phyloP scores from a whole-genome alignment of 2,113 vertebrate genomes.

The Siniperca knerii region DNA sequence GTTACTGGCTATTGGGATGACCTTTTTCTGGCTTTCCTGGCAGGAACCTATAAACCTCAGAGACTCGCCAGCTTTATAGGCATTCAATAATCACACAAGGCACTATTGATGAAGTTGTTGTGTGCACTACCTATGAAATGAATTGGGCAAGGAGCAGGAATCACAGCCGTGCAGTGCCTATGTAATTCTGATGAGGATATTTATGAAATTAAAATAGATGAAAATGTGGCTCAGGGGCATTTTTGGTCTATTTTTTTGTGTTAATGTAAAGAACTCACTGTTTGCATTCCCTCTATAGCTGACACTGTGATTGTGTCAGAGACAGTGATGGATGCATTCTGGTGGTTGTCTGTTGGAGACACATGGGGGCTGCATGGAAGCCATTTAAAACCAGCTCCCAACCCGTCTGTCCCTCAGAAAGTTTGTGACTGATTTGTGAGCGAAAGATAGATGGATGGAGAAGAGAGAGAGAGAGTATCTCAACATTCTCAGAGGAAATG shows the following conservation, averaged over 20 bases:
- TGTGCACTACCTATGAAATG: constrained; percentile 70
- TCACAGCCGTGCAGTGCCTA: constrained; percentile 31
- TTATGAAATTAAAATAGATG: constrained; percentile 66
- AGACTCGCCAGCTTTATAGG: constrained; percentile 70
- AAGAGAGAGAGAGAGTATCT: not conserved
- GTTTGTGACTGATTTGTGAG: constrained; percentile 25
- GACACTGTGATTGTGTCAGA: constrained; percentile 20
- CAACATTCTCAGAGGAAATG: not conserved
- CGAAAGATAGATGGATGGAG: constrained; percentile 23
- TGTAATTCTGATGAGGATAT: constrained; percentile 50
- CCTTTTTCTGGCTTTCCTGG: constrained; percentile 76
- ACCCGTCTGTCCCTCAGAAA: constrained; percentile 28
- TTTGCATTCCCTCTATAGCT: constrained; percentile 28
- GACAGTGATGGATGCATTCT: constrained; percentile 51
- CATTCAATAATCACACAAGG: constrained; percentile 79
- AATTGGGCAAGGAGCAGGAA: constrained; percentile 55
- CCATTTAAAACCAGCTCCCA: constrained; percentile 31
- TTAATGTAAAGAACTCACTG: constrained; percentile 20
- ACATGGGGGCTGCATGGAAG: constrained; percentile 27
- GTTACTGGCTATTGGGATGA: constrained; percentile 80
- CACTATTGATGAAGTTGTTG: constrained; percentile 78
- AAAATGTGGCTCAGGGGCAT: constrained; percentile 33
- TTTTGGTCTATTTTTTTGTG: constrained; percentile 19
- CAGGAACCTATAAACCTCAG: constrained; percentile 70
- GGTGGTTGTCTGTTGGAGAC: constrained; percentile 45